Conservation (phyloP, 2,888 invertebrate species). For the Luperina testacea region DNA sequence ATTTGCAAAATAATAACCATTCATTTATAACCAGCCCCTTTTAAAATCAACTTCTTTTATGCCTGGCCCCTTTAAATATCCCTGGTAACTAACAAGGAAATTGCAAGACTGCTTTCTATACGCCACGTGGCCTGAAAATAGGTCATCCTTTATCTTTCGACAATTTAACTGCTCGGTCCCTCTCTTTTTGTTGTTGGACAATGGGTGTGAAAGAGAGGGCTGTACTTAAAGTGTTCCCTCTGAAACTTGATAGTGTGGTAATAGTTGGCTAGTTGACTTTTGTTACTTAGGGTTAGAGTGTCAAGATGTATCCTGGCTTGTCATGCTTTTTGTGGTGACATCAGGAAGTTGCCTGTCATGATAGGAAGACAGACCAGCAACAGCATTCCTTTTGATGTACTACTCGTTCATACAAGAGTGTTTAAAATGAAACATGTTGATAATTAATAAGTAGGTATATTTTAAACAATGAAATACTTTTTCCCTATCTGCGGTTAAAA, state of each 20-base stretch:
- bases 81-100: conserved; percentile 63
- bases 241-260: conserved; percentile 65
- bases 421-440: not conserved
- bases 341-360: conserved; percentile 49
- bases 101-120: conserved; percentile 73
- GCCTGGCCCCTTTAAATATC: conserved; percentile 42
- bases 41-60: conserved; percentile 44
- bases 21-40: conserved; percentile 28
- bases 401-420: not conserved
- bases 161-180: conserved; percentile 76
- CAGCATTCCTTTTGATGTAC: conserved; percentile 24
- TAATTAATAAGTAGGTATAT: not conserved
- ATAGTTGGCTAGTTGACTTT: conserved; percentile 61
- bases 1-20: conserved; percentile 35
- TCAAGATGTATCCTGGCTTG: conserved; percentile 63
- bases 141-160: conserved; percentile 84
- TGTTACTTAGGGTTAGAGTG: conserved; percentile 58
- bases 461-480: conserved; percentile 2
- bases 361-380: conserved; percentile 14
- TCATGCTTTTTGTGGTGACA: conserved; percentile 52
- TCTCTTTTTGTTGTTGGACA: conserved; percentile 63
- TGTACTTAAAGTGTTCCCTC: conserved; percentile 63
- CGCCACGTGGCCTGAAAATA: conserved; percentile 85
- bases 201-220: conserved; percentile 62
- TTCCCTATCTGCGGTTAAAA: conserved; percentile 25